Base-by-base conservation (phyloP, 2,797 vertebrate genomes). In the Hoplostethus atlanticus region DNA sequence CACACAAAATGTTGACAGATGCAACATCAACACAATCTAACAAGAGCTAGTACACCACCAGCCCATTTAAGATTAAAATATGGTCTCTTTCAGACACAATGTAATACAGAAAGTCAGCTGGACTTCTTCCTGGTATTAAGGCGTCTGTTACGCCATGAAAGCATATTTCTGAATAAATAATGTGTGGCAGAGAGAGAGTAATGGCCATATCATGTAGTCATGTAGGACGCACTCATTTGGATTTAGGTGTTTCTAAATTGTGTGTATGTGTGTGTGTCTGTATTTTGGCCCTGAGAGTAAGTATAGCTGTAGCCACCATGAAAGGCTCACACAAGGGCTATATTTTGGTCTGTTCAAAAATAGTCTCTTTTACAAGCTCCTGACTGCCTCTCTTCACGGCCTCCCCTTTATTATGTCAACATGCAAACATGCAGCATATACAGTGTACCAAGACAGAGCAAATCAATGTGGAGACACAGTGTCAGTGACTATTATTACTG, bases 271-370 rank as follows among this genome's bases (percentile, higher is more conserved):
- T 69, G 46, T 73, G 21, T 21, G 21, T 21, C 21, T 21, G 21
- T 21, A 21, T 21, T 75, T 69, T 64, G 58, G 53, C 60, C 42
- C 73, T 75, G 82, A 86, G 67, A 79, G 91, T 89, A 94, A 94
- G 91, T 92, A 92, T 91, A 94, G 91, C 89, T 78, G 5, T 7
- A 83, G 77, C 70, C 91, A 86, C 86, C 79, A 91, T 21, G 74
- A 66, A 61, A 81, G 87, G 91, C 89, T 77, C 62, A 89, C 81
- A 84, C 87, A 87, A 79, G 81, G 80, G 83, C 61, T 84, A 73
- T 89, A 91, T 91, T 91, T 89, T 68, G 55, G 73, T 83, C 78
- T 54, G 67, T 84, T 88, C 76, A 84, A 90, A 92, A 91, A 90
- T 89, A 88, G 77, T 69, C 79, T 68, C 67, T 77, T 76, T 75